Conservation (phyloP, 2,888 invertebrate genomes). For the Holacanthella duospinosa region DNA sequence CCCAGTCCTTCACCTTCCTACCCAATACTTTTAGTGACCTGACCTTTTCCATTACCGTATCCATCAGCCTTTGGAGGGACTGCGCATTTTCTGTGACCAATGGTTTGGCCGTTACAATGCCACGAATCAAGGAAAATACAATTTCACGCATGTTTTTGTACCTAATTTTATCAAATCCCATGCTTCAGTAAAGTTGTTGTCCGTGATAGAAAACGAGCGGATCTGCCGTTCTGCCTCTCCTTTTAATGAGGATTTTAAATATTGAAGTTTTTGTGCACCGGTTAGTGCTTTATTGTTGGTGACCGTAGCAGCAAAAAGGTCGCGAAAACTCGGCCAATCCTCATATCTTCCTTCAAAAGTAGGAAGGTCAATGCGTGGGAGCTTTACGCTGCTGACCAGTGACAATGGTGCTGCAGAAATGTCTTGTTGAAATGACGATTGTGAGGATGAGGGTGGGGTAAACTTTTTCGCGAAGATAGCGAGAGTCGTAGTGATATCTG, state of each 20-base stretch:
- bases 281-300: neutral
- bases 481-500: too few relatives aligned
- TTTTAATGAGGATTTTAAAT: neutral
- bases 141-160: neutral
- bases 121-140: neutral
- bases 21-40: neutral
- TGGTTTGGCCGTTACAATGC: neutral
- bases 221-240: neutral
- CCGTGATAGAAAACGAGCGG: neutral
- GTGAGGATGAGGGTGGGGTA: too few relatives aligned
- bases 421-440: too few relatives aligned
- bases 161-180: neutral
- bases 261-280: neutral
- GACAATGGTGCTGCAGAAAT: too few relatives aligned
- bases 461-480: too few relatives aligned
- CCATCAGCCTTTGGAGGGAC: neutral
- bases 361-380: neutral
- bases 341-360: neutral
- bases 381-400: neutral
- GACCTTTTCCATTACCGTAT: neutral
- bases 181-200: neutral
- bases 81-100: neutral
- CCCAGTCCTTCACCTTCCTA: neutral
- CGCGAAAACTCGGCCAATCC: neutral
- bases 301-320: neutral